Evolutionary conservation across 2,797 vertebrate genomes (phyloP), one percentile per base, ranked within the genome.

Genomic region (Myoxocephalus aenaeus): DNA sequence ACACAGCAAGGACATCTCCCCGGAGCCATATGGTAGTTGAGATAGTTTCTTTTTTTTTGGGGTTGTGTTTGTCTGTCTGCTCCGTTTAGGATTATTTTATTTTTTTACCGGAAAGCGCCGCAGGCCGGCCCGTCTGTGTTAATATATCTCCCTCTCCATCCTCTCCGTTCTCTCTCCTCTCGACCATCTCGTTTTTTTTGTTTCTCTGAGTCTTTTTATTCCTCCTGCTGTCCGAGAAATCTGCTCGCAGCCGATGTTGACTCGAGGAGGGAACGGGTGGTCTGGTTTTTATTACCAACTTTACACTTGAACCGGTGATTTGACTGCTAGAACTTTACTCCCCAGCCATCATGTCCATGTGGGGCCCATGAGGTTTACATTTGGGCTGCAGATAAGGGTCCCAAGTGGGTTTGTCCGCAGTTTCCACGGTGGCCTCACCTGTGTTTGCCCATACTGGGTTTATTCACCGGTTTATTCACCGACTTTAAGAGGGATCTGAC

Each of bases 1-100:
- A 92, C 90, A 73, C 67, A 70, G 78, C 87, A 93, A 93, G 91
- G 92, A 86, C 90, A 84, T 92, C 82, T 83, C 86, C 89, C 81
- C 11, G 22, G 66, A 92, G 88, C 84, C 84, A 85, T 88, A 87
- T 85, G 90, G 85, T 77, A 77, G 79, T 70, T 17, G 75, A 81
- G 87, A 86, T 84, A 83, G 80, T 87, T 91, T 89, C 79, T 86
- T 7, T 4, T 54, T 56, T 54, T 86, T 81, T 86, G 7, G 11
- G 11, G 11, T 85, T 69, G 76, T 84, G 86, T 89, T 90, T 91
- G 70, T 91, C 78, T 91, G 90, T 89, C 87, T 72, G 83, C 80
- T 91, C 75, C 3, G 61, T 81, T 89, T 86, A 85, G 70, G 80
- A 75, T 86, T 87, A 25, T 42, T 42, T 34, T 34, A 29, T 34